Evolutionary conservation across 2,113 vertebrate genomes (phyloP), one percentile per base, ranked within the genome.

Genomic region (Archilochus colubris): DNA sequence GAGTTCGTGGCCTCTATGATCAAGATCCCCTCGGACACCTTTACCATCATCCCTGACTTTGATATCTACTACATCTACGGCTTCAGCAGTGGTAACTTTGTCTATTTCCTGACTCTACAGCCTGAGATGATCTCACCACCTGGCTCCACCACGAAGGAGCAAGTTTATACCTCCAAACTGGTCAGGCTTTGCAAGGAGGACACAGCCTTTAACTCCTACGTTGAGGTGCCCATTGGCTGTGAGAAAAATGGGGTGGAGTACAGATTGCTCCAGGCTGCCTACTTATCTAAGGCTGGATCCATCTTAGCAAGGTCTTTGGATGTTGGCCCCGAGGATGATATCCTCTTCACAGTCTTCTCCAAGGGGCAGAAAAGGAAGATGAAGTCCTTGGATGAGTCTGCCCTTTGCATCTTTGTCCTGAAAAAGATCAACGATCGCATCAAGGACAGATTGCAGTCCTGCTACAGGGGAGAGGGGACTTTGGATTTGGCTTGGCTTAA

Each of bases 1-100:
- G 99, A 99, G 93, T 99, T 99, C 95, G 99, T 99, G 95, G 99
- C 99, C 40, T 99, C 99, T 0, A 99, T 99, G 99, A 99, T 99
- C 94, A 99, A 99, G 94, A 99, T 99, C 95, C 99, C 99, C 6
- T 99, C 99, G 0, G 99, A 99, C 61, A 99, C 99, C 13, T 99
- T 99, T 88, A 99, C 99, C 3, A 98, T 99, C 74, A 99, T 99
- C 95, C 99, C 99, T 0, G 99, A 99, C 96, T 99, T 99, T 28
- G 99, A 99, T 69, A 99, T 99, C 85, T 99, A 99, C 96, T 99
- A 99, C 40, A 98, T 99, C 92, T 99, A 99, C 4, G 99, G 99
- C 91, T 99, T 99, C 93, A 99, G 98, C 95, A 99, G 99, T 9
- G 99, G 99, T 22, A 99, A 99, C 97, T 99, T 99, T 93, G 99